A percentile compares a stretch with the other conserved stretches of the same genome.
Conservation (phyloP, 2,888 invertebrate species). For the Pinctada fucata region DNA sequence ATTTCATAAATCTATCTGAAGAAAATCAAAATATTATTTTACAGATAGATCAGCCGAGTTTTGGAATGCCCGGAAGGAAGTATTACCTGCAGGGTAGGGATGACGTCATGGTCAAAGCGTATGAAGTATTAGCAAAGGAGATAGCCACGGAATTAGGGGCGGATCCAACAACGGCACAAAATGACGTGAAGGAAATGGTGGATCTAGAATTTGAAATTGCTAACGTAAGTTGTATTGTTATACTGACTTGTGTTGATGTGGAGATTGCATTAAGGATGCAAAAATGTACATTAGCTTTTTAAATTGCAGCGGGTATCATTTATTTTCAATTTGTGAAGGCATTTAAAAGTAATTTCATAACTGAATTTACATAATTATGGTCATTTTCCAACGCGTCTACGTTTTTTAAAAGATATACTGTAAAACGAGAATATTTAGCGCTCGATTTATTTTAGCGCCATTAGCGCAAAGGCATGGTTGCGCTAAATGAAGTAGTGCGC, state of each 20-base stretch:
- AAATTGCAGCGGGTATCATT: not conserved
- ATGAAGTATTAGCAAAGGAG: constrained; percentile 89
- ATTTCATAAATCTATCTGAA: too few relatives aligned
- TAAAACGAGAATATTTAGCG: too few relatives aligned
- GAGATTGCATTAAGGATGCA: too few relatives aligned
- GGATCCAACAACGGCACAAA: constrained; percentile 82
- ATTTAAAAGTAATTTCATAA: too few relatives aligned
- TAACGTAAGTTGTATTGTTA: constrained; percentile 83
- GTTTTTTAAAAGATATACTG: too few relatives aligned
- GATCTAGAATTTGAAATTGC: constrained; percentile 93
- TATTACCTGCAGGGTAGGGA: constrained; percentile 81
- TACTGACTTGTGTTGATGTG: too few relatives aligned
- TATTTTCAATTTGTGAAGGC: not conserved
- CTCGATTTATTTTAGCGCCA: too few relatives aligned
- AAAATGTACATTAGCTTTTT: not conserved
- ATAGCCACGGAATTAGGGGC: constrained; percentile 90
- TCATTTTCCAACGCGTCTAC: too few relatives aligned
- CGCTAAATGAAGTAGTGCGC: too few relatives aligned
- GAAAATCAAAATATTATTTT: too few relatives aligned
- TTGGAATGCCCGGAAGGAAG: constrained; percentile 87
- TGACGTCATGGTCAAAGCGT: constrained; percentile 85
- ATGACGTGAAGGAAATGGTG: constrained; percentile 86
- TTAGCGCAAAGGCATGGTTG: too few relatives aligned
- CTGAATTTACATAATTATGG: too few relatives aligned
- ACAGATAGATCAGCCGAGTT: constrained; percentile 92